Base-by-base conservation (phyloP, 2,113 vertebrate genomes). In the Myanophis thanlyinensis region DNA sequence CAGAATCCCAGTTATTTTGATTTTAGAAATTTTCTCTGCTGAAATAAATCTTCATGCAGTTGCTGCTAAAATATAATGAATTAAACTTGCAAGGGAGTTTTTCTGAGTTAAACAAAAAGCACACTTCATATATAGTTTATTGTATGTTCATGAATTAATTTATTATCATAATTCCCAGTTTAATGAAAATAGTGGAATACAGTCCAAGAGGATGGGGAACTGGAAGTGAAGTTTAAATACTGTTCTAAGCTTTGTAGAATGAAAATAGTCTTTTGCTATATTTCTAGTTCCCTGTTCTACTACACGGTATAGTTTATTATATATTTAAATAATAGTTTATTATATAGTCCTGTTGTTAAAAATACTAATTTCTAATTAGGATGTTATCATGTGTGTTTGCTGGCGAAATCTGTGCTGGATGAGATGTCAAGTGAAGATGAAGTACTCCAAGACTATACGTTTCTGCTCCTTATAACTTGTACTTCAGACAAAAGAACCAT, bases 261-360 rank as follows among this genome's bases (percentile, higher is more conserved):
- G 47, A 94, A 91, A 92, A 94, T 95, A 73, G 90, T 90, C 94
- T 95, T 87, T 96, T 97, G 93, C 92, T 91, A 97, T 92, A 94
- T 96, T 96, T 94, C 93, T 95, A 49, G 48, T 56, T 95, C 95
- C 95, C 93, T 51, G 95, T 90, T 94, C 89, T 95, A n/a, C 94
- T 95, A 94, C 35, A 44, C 35, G 44, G 35, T 20, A 40, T 44
- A 80, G 23, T 22, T 80, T 80, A 80, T 44, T 35, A 80, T 44
- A 80, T 40, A 40, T n/a, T n/a, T n/a, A n/a, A n/a, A n/a, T n/a
- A n/a, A 40, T 44, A 80, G 23, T 22, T 80, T 80, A 80, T 44
- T 35, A 80, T 44, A 80, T 40, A 40, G 15, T 7, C 35, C 35
- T 80, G 22, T 44, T 22, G 73, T 80, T 80, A 80, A 80, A 80